Conservation (phyloP, 2,113 vertebrate species). For the Neogale vison region DNA sequence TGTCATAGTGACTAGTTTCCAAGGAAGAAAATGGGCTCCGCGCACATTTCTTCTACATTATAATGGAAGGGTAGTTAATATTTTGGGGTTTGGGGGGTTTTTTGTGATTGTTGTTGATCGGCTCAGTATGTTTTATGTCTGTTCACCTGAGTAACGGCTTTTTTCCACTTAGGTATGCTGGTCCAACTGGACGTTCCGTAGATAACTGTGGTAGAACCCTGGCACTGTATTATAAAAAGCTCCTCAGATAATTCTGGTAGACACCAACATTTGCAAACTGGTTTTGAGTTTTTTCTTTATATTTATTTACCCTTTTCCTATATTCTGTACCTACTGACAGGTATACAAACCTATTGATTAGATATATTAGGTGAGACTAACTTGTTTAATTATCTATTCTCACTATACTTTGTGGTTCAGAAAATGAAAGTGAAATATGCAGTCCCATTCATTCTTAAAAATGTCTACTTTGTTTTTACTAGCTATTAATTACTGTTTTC, state of each 20-base stretch:
- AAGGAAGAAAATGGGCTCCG: not conserved
- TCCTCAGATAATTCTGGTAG: not conserved
- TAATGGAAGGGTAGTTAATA: not conserved
- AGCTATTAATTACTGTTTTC: not conserved
- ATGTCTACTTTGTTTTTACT: not conserved
- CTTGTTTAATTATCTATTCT: slow-evolving; percentile 32
- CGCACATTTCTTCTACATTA: not conserved
- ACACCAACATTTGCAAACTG: not conserved
- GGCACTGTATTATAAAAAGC: not conserved
- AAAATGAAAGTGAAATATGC: not conserved
- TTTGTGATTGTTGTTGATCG: not conserved
- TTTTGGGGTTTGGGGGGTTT: not conserved
- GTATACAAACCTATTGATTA: not conserved
- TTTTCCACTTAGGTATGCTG: not conserved
- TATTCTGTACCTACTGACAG: not conserved
- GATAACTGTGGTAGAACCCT: not conserved
- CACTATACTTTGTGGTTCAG: not conserved
- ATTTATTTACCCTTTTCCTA: not conserved
- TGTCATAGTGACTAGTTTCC: not conserved
- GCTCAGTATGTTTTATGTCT: not conserved
- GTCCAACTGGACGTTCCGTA: not conserved
- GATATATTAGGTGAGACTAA: not conserved
- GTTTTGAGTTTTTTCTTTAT: not conserved
- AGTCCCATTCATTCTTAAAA: not conserved
- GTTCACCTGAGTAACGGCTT: not conserved